Percentiles rank a stretch among this genome's conserved stretches.
Evolutionary conservation across 2,888 invertebrate species (phyloP).

Genomic region (Stictocephala bisonia): DNA sequence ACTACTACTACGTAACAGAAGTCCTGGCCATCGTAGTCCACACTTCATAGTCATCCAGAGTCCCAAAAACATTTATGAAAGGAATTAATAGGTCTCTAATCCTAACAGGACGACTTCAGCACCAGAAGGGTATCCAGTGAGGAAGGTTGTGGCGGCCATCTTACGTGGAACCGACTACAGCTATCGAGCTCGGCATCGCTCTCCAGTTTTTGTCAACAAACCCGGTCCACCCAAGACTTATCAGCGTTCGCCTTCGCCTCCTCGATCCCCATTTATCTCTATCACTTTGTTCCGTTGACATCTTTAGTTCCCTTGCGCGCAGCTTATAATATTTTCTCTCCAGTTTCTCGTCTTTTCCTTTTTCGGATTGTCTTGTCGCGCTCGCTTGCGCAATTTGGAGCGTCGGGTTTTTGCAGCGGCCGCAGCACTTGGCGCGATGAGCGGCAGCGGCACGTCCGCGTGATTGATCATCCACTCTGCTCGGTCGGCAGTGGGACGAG

Average conservation of each 20-base stretch:
- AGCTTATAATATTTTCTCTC: conserved; percentile 33
- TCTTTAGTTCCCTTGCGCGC: conserved; percentile 37
- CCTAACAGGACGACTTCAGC: no score
- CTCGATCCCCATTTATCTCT: conserved; percentile 37
- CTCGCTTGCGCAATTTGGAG: background rate
- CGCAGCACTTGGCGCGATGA: no score
- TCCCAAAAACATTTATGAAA: no score
- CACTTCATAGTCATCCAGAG: no score
- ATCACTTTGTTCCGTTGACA: conserved; percentile 37
- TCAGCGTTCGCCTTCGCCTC: conserved; percentile 29
- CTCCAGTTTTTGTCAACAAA: conserved; percentile 38
- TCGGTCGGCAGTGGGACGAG: no score
- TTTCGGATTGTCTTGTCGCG: conserved; percentile 10
- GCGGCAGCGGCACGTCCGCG: no score
- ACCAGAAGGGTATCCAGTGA: no score
- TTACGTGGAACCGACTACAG: conserved; percentile 9
- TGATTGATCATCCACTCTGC: no score
- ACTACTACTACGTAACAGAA: no score
- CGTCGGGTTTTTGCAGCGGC: conserved; percentile 31
- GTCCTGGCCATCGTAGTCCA: no score
- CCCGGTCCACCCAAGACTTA: conserved; percentile 40
- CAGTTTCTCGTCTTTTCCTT: background rate
- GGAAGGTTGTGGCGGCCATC: no score
- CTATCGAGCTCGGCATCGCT: conserved; percentile 22
- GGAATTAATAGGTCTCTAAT: no score